Evolutionary conservation across 1,140 invertebrate species (phyloP).

Genomic region (Dinothrombium tinctorium): DNA sequence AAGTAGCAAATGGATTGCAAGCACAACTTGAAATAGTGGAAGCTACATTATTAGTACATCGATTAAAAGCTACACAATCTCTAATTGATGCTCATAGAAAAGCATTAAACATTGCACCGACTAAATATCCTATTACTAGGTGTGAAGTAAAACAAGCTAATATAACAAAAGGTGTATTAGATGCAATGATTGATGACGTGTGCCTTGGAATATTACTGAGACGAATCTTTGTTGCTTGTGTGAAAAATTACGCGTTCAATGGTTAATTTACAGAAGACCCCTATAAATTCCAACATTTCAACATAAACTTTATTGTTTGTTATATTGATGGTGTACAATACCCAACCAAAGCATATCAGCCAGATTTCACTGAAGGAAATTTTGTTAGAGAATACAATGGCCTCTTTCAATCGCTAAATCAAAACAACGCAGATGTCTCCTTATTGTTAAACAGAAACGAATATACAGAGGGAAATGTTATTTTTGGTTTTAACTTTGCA

Average conservation of each 20-base stretch:
- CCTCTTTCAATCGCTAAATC: conserved; percentile 3
- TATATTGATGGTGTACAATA: conserved; percentile 2
- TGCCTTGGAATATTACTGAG: not conserved
- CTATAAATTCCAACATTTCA: too few species aligned
- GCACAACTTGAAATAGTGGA: not conserved
- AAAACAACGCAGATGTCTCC: not conserved
- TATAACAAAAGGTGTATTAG: not conserved
- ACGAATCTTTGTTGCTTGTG: not conserved
- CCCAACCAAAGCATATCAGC: not conserved
- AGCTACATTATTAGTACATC: not conserved
- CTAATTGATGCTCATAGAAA: not conserved
- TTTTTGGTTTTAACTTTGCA: conserved; percentile 6
- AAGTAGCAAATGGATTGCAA: not conserved
- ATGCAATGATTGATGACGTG: not conserved
- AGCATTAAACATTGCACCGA: not conserved
- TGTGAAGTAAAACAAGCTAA: not conserved
- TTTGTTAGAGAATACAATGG: conserved; percentile 1
- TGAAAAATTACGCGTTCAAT: not conserved
- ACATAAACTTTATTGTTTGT: not conserved
- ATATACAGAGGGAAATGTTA: not conserved
- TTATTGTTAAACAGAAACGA: not conserved
- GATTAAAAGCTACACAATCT: not conserved
- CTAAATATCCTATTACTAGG: conserved; percentile 2
- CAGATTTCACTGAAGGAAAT: not conserved
- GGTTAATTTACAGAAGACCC: too few species aligned